Base-by-base conservation (phyloP, 2,888 invertebrate species). In the Andrena chrysosceles region DNA sequence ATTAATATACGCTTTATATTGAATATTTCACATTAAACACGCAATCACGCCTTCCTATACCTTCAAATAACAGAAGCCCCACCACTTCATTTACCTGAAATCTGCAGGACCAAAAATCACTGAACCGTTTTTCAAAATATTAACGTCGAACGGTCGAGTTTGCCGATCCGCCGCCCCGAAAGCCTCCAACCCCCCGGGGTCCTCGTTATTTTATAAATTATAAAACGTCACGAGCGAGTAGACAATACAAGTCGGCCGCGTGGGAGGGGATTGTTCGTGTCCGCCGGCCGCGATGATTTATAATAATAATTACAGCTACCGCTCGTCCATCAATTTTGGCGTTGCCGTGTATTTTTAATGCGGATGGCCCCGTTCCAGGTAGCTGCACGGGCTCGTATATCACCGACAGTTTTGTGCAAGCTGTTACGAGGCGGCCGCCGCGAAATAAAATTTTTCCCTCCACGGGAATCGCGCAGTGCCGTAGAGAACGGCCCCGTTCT, bases 361-460 rank as follows among this genome's bases (percentile, higher is more conserved):
- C 72, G 88, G 76, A 89, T 89, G 87, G 87, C 86, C 85, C 84
- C 85, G 87, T 87, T 87, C 87, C 87, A 86, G 90, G 88, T 87
- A 89, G 78, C 87, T 83, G 82, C 85, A 73, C 81, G 77, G 74
- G 84, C 87, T 92, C 91, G 88, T 92, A 91, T 92, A 92, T 92
- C 92, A 91, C 90, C 89, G 87, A 85, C 88, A 89, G 87, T 91
- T 91, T 91, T 91, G 91, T 91, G 89, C 92, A 92, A 91, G 92
- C 92, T 91, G 92, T 92, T 91, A 91, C 92, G 87, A 86, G 87
- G 85, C 89, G 86, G 90, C 56, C 70, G 85, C 87, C 81, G 85
- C 85, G 87, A 89, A 91, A 91, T 90, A 91, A 91, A 91, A 91
- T 91, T 88, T 70, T 89, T 83, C 83, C 67, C 84, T 86, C 85